Conservation (phyloP, 2,113 vertebrate genomes). For the Scophthalmus maximus region DNA sequence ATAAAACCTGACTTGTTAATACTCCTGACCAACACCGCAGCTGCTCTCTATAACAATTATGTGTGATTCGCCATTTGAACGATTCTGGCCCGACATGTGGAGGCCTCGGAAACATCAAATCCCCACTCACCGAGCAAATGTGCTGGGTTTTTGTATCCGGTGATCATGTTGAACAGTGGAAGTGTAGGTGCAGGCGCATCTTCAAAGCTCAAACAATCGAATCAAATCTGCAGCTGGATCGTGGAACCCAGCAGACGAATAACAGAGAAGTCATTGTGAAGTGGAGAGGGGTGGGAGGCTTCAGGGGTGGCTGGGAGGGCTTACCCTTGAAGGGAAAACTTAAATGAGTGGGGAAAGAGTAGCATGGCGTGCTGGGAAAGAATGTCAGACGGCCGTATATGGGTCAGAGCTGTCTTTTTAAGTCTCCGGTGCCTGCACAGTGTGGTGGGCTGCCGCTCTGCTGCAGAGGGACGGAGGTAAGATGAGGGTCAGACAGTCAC, state of each 20-base stretch:
- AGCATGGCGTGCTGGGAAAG: conserved; percentile 68
- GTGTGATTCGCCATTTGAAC: conserved; percentile 10
- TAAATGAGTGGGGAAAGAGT: conserved; percentile 63
- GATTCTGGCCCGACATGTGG: neutral
- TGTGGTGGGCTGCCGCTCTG: conserved; percentile 33
- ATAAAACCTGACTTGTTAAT: conserved; percentile 13
- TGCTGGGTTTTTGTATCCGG: neutral
- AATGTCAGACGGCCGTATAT: conserved; percentile 59
- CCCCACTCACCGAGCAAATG: conserved; percentile 2
- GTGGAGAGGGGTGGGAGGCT: conserved; percentile 26
- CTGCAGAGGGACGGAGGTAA: conserved; percentile 49
- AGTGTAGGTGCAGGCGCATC: neutral
- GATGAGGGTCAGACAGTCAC: conserved; percentile 39
- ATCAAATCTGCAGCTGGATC: conserved; percentile 30
- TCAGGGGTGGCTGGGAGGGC: conserved; percentile 29
- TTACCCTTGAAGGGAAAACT: conserved; percentile 44
- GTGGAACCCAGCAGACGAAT: conserved; percentile 27
- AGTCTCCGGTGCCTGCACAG: conserved; percentile 32
- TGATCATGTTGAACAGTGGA: neutral
- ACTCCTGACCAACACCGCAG: neutral
- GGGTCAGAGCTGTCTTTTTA: conserved; percentile 63
- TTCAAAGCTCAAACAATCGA: conserved; percentile 22
- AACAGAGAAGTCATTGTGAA: conserved; percentile 70
- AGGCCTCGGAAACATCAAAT: conserved; percentile 1
- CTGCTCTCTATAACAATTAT: neutral